Base-by-base conservation (phyloP, 2,113 vertebrate species). In the Anarrhichthys ocellatus region DNA sequence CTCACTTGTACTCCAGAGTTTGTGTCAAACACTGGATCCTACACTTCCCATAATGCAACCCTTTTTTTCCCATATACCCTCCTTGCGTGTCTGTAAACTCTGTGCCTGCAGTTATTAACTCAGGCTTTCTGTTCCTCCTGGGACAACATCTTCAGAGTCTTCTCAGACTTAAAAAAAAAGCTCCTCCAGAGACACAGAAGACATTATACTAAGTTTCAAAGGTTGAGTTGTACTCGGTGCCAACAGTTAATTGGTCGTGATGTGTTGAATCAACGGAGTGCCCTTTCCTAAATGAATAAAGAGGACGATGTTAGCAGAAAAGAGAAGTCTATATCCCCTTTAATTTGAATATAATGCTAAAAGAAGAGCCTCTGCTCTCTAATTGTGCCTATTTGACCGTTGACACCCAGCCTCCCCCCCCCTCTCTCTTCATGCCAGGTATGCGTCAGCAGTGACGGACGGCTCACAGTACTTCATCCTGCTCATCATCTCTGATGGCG, bases 381-480 rank as follows among this genome's bases (percentile, higher is more conserved):
- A 50, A 20, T 67, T 48, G 13, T 42, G 14, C 54, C 81, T 9
- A 20, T 56, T 13, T 52, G 9, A 61, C 36, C 14, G 69, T 38
- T 77, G 24, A 87, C 27, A 65, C 66, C 36, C 15, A 0, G 4
- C 18, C 1, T 14, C 5, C n/a, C 40, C 34, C 9, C 68, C 48
- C 15, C 0, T 36, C 59, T 9, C 29, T 10, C 2, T 29, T 1
- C 17, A 7, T 54, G 17, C 1, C 88, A 99, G 98, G 91, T 99
- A 98, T 34, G 98, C 98, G 36, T 96, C 97, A 22, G 97, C 97
- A 0, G 94, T 98, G 85, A 98, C 96, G 77, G 97, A 99, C 83
- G 98, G 98, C 76, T 99, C 98, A 6, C 98, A 99, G 93, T 99
- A 99, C 90, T 99, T 99, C 94, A 96, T 99, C 90, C 96, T 99